Base-by-base conservation (phyloP, 2,888 invertebrate genomes). In the Pantelozetes paolii region DNA sequence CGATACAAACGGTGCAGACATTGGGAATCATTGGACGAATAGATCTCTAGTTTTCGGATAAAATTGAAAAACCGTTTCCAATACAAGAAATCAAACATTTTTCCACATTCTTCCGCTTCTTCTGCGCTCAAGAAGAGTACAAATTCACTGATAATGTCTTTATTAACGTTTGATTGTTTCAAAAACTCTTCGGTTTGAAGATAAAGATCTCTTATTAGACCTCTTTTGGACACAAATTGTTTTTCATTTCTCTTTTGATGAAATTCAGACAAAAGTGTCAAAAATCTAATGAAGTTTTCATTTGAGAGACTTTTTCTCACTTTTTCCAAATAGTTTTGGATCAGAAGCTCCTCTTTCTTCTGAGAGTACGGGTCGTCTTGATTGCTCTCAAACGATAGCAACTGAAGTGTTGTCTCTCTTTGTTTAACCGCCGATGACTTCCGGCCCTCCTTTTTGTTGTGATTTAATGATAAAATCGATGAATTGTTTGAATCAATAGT, bases 61-160 rank as follows among this genome's bases (percentile, higher is more conserved):
- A 74, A 76, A 48, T 71, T 59, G 23, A 76, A 48, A n/a, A 71
- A 59, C 57, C 74, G 62, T 69, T 42, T 32, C 71, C 71, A 76
- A 62, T 74, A 40, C 32, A 76, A 74, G 30, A 71, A 72, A 18
- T 74, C 59, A 67, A 71, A 74, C 62, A 75, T 62, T 72, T 74
- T 64, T 1, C 76, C 74, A 32, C 59, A 71, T 15, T 67, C 72
- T 59, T 45, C 42, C 18, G 74, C 64, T n/a, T 75, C 30, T 15
- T 50, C 23, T 26, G 71, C 69, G 26, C 54, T 54, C 26, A 75
- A 36, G 57, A 75, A 67, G 8, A 75, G n/a, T 11, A 75, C 73
- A 26, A 75, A 73, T 23, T 74, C 62, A 26, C 71, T 71, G 42
- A 73, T 71, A 18, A 75, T 57, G 54, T 75, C 73, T 40, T 45